Conservation (phyloP, 1,140 invertebrate species). For the Triops longicaudatus region DNA sequence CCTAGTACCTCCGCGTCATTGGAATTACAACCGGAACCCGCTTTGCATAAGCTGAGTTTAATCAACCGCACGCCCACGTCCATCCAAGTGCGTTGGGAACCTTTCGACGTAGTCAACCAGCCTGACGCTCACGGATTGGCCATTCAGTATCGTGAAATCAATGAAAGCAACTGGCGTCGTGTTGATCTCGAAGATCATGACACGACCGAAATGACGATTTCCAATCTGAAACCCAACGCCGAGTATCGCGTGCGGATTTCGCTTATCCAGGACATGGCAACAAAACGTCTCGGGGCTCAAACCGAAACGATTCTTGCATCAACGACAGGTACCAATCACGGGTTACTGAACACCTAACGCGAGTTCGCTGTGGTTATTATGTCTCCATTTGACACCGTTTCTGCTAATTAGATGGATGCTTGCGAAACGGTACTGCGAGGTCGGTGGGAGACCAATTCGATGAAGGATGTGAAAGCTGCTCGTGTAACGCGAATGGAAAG, state of each 20-base stretch:
- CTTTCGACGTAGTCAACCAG: neutral
- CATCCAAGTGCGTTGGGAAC: slow-evolving; percentile 6
- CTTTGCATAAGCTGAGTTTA: neutral
- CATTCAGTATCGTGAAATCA: neutral
- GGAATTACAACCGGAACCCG: neutral
- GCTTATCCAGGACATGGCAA: neutral
- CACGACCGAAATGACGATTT: neutral
- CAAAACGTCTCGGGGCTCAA: neutral
- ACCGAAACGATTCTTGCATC: neutral
- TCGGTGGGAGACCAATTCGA: slow-evolving; percentile 34
- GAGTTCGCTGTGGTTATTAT: neutral
- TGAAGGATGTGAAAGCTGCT: slow-evolving; percentile 38
- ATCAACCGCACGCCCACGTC: neutral
- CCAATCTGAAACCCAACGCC: neutral
- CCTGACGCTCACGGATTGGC: neutral
- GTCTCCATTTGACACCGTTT: neutral
- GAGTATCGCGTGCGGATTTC: slow-evolving; percentile 6
- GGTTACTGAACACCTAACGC: neutral
- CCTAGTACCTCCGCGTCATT: neutral
- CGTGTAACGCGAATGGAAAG: slow-evolving; percentile 33
- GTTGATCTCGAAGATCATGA: neutral
- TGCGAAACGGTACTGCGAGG: slow-evolving; percentile 35
- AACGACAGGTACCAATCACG: neutral
- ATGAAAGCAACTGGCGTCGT: slow-evolving; percentile 6
- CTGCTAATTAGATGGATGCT: slow-evolving; percentile 33